These are phyloP conservation scores for Caenorhabditis parvicauda DNA, from an alignment of 2,888 invertebrate genomes.

Conservation along the genomic window DNA sequence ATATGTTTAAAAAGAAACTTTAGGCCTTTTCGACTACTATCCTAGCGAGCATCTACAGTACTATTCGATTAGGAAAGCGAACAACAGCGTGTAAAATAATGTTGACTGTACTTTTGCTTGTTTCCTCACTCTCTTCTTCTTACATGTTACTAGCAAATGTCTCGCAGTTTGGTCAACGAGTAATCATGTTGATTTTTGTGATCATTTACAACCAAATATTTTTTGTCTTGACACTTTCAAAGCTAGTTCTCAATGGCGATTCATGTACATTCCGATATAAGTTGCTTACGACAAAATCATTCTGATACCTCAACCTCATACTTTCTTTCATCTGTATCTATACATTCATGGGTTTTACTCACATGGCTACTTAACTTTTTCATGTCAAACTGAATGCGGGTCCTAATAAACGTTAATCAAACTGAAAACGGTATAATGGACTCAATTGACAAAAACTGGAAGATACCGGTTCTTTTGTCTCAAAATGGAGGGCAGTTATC, in stretches of 20 bases:
- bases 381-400: no score
- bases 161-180: conserved; percentile 12
- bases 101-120: conserved; percentile 4
- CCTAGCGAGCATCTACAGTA: conserved; percentile 7
- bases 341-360: no score
- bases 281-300: neutral
- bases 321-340: no score
- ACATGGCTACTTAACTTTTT: no score
- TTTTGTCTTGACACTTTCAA: neutral
- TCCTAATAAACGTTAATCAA: no score
- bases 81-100: neutral
- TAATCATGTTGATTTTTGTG: conserved; percentile 5
- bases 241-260: neutral
- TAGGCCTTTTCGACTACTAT: conserved; percentile 16
- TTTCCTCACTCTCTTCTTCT: conserved; percentile 2
- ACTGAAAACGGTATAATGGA: no score
- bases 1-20: neutral
- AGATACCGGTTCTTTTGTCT: no score
- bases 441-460: no score
- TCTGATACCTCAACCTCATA: no score
- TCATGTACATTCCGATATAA: neutral
- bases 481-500: no score
- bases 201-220: conserved; percentile 2
- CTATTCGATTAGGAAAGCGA: neutral
- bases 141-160: conserved; percentile 11